A percentile compares a stretch with the other conserved stretches of the same genome.
Evolutionary conservation across 2,797 vertebrate species (phyloP).

Genomic region (Myotis myotis): DNA sequence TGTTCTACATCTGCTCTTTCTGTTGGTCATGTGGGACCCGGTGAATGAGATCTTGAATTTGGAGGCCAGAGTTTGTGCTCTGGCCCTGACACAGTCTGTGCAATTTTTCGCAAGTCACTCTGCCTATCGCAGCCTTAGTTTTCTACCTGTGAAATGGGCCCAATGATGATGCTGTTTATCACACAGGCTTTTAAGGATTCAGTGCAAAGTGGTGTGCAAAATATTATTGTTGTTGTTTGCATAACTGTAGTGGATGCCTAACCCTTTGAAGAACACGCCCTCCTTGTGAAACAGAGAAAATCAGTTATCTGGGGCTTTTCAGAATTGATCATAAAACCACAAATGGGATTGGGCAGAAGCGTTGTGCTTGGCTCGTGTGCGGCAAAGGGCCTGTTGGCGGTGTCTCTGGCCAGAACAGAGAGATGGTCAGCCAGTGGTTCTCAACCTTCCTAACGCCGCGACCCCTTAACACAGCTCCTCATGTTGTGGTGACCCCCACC

Average conservation of each 20-base stretch:
- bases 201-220: background rate
- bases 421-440: too few relatives aligned
- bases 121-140: rapidly evolving
- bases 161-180: background rate
- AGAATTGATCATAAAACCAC: background rate
- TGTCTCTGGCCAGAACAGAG: background rate
- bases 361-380: rapidly evolving
- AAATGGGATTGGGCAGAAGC: background rate
- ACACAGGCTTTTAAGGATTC: background rate
- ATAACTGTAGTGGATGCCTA: background rate
- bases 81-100: background rate
- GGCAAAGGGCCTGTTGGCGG: background rate
- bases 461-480: too few relatives aligned
- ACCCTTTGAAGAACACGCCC: background rate
- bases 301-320: background rate
- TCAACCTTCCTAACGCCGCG: too few relatives aligned
- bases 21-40: background rate
- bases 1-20: background rate
- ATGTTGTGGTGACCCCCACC: too few relatives aligned
- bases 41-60: too few relatives aligned
- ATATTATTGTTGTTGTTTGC: background rate
- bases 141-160: conserved; percentile 11
- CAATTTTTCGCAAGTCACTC: background rate
- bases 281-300: background rate
- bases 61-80: background rate